Conservation (phyloP, 2,113 vertebrate species). For the Hypomesus transpacificus region DNA sequence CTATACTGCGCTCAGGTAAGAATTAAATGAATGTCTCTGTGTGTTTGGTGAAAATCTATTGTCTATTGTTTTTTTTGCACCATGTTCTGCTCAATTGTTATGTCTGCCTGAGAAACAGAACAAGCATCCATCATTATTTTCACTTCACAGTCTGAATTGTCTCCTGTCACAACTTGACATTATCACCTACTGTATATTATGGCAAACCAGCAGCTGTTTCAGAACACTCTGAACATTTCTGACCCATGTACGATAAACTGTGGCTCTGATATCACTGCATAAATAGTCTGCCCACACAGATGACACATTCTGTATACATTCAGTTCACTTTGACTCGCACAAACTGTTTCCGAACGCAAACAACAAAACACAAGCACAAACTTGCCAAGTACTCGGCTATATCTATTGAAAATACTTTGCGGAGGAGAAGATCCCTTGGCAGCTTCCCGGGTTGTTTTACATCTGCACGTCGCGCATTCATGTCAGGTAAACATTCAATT, state of each 20-base stretch:
- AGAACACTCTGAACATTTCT: slow-evolving; percentile 15
- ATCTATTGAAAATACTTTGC: background rate
- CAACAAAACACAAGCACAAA: slow-evolving; percentile 9
- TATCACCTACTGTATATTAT: slow-evolving; percentile 3
- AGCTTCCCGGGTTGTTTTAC: too few relatives aligned
- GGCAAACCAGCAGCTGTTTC: slow-evolving; percentile 6
- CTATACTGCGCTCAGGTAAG: background rate
- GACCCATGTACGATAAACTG: background rate
- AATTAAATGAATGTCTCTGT: too few relatives aligned
- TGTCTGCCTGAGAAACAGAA: background rate
- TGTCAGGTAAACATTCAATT: too few relatives aligned
- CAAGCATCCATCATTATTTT: slow-evolving; percentile 9
- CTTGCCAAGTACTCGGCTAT: background rate
- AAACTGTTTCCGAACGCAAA: background rate
- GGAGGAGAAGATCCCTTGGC: too few relatives aligned
- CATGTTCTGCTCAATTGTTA: too few relatives aligned
- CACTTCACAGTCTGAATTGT: background rate
- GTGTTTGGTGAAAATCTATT: too few relatives aligned
- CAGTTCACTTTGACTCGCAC: slow-evolving; percentile 1
- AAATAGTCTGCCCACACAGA: slow-evolving; percentile 10
- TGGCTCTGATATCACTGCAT: slow-evolving; percentile 1
- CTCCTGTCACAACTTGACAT: slow-evolving; percentile 14
- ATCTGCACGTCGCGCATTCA: too few relatives aligned
- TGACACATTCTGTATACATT: slow-evolving; percentile 5
- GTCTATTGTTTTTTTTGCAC: too few relatives aligned